Conservation (phyloP, 2,888 invertebrate species). For the Drosophila colorata region DNA sequence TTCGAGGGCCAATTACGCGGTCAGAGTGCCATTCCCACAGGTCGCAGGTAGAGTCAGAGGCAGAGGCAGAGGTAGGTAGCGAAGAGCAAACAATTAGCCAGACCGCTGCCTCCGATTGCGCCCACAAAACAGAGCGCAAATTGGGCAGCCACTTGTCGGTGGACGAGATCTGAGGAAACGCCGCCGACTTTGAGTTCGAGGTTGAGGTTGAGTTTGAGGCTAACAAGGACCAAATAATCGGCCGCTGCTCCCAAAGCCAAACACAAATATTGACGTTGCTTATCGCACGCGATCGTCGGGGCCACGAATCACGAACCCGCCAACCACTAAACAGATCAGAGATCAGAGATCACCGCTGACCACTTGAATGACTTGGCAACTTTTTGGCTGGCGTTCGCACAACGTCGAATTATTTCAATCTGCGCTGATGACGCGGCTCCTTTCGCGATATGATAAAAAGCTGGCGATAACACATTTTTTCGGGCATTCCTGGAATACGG, state of each 20-base stretch:
- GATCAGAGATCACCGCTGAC: conserved; percentile 43
- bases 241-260: conserved; percentile 56
- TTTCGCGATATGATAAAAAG: conserved; percentile 71
- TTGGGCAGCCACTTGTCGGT: conserved; percentile 75
- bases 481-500: conserved; percentile 57
- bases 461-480: conserved; percentile 61
- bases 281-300: conserved; percentile 72
- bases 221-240: conserved; percentile 66
- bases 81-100: conserved; percentile 71
- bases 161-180: conserved; percentile 32
- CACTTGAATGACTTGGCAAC: conserved; percentile 71
- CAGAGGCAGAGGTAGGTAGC: conserved; percentile 52
- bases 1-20: conserved; percentile 52
- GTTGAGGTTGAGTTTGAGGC: conserved; percentile 34
- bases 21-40: conserved; percentile 60
- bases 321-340: conserved; percentile 43
- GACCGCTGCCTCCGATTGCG: conserved; percentile 47
- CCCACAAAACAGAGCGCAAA: conserved; percentile 73
- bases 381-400: conserved; percentile 35
- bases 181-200: conserved; percentile 15
- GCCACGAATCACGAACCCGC: conserved; percentile 9
- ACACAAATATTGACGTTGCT: conserved; percentile 79
- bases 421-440: conserved; percentile 76
- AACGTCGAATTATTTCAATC: conserved; percentile 76
- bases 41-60: conserved; percentile 11